Conservation (phyloP, 2,888 invertebrate genomes). For the Drosophila kuntzei region DNA sequence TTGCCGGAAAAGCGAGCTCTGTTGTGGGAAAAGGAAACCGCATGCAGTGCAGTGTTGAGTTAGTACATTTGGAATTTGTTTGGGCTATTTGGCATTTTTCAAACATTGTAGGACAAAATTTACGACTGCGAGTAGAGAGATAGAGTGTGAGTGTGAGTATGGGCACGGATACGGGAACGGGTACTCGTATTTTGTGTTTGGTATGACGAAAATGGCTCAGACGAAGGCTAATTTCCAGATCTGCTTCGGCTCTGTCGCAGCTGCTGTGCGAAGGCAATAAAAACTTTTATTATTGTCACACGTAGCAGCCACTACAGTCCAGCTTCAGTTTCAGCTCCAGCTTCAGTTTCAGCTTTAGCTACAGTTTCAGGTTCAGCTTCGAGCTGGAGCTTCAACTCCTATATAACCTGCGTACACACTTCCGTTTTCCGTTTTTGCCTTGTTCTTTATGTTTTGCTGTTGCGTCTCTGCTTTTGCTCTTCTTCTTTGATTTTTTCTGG, state of each 20-base stretch:
- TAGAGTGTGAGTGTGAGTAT: not conserved
- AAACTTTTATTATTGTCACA: constrained; percentile 83
- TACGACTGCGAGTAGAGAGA: constrained; percentile 54
- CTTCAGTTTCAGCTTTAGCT: constrained; percentile 17
- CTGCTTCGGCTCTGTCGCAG: constrained; percentile 62
- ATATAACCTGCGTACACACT: constrained; percentile 78
- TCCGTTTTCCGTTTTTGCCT: constrained; percentile 61
- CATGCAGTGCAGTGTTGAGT: constrained; percentile 15
- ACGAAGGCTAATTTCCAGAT: constrained; percentile 70
- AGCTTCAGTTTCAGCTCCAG: constrained; percentile 19
- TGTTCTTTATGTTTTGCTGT: constrained; percentile 49
- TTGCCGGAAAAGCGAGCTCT: not conserved
- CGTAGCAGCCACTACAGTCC: constrained; percentile 64
- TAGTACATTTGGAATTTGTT: constrained; percentile 18
- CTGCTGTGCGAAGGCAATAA: constrained; percentile 77
- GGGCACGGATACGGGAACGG: not conserved
- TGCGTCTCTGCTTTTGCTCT: constrained; percentile 8
- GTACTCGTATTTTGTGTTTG: constrained; percentile 9
- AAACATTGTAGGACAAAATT: constrained; percentile 61
- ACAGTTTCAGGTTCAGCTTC: constrained; percentile 18
- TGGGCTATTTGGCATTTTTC: constrained; percentile 36
- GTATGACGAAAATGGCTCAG: constrained; percentile 60
- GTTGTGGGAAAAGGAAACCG: not conserved
- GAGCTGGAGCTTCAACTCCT: constrained; percentile 36
- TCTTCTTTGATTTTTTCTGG: constrained; percentile 12